Base-by-base conservation (phyloP, 2,113 vertebrate species). In the Rhynchopsitta pachyrhyncha region DNA sequence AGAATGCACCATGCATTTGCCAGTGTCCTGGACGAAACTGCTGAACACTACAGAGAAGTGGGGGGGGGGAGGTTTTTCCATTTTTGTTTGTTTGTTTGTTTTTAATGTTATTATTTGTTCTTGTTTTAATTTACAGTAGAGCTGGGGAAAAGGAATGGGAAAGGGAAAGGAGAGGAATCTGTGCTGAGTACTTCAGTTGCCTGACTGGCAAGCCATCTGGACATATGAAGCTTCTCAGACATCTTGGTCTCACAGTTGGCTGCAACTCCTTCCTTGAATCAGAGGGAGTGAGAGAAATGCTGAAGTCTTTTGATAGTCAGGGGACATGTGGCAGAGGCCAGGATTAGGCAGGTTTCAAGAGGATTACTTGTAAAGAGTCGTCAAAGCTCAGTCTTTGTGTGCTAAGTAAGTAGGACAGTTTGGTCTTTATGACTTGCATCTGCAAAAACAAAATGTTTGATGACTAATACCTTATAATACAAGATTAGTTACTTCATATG, bases 201-300 rank as follows among this genome's bases (percentile, higher is more conserved):
- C 59, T 90, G 83, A 62, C 92, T 96, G 86, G 50, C 1, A 0
- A 83, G 35, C 85, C 82, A 81, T 88, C 82, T 96, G 93, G 71
- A 94, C 82, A 77, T n/a, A 57, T 7, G 46, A 83, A 66, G 31
- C 18, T 3, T 44, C 68, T 92, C 82, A 93, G 79, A 85, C 87
- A 75, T 77, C 76, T 86, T 90, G 59, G 70, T 93, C 85, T 95
- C 88, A 70, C 68, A 94, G 46, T 86, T 92, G 79, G 41, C 67
- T 93, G 37, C 28, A 89, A 77, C 29, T 3, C 3, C 9, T 80
- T 76, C 67, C 50, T 69, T 76, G 41, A 80, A 59, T 25, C 3
- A 1, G 69, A 82, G 16, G 12, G 15, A 92, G n/a, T 8, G 15
- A 86, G 20, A 11, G 49, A 92, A 82, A 55, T 31, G 5, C 27